These are phyloP conservation scores for Eupsilia transversa DNA, from an alignment of 2,888 invertebrate species.

Conservation along the genomic window DNA sequence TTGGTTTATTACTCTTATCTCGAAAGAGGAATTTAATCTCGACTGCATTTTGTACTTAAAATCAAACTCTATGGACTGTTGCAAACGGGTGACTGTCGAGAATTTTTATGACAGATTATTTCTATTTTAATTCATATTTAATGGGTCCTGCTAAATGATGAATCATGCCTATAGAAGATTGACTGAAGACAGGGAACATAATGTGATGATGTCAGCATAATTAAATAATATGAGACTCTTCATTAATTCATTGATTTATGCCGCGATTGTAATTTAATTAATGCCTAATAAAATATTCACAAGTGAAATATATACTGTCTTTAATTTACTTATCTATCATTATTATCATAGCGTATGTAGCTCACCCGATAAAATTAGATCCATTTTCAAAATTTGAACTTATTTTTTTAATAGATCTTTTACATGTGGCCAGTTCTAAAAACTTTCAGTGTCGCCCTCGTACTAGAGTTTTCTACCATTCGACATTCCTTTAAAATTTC, in stretches of 20 bases:
- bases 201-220: conserved; percentile 65
- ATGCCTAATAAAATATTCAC: conserved; percentile 1
- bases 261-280: conserved; percentile 44
- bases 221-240: conserved; percentile 58
- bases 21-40: conserved; percentile 61
- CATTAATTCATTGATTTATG: conserved; percentile 52
- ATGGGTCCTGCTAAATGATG: conserved; percentile 61
- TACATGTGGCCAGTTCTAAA: no score
- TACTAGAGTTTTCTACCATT: background rate
- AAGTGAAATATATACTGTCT: background rate
- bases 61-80: conserved; percentile 52
- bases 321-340: background rate
- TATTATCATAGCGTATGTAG: background rate
- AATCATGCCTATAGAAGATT: conserved; percentile 56
- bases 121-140: conserved; percentile 63
- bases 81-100: conserved; percentile 39
- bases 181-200: conserved; percentile 34
- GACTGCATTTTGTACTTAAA: conserved; percentile 49
- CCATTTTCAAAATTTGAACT: no score
- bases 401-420: no score
- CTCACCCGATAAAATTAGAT: background rate
- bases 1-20: conserved; percentile 64
- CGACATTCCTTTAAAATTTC: background rate
- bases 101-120: conserved; percentile 56
- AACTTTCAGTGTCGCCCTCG: no score